Percentiles rank a stretch among this genome's conserved stretches.
Conservation (phyloP, 2,797 vertebrate species). For the Adelosebastes latens region DNA sequence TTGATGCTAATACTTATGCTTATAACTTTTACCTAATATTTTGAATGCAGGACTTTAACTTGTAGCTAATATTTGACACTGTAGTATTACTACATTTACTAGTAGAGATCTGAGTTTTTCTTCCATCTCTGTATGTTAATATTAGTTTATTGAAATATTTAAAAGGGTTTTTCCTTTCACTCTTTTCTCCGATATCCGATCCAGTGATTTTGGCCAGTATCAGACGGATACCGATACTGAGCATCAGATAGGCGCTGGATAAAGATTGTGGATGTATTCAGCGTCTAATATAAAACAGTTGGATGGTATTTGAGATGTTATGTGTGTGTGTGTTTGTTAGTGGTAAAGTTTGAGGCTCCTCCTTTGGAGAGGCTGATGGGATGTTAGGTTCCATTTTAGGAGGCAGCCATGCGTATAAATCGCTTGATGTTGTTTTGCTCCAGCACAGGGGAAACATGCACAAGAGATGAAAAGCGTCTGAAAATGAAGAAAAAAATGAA, state of each 20-base stretch:
- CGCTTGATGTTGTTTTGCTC: slow-evolving; percentile 64
- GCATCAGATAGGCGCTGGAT: background rate
- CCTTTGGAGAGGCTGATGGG: slow-evolving; percentile 39
- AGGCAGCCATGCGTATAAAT: slow-evolving; percentile 70
- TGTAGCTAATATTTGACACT: no score
- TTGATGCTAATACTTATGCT: no score
- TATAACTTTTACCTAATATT: no score
- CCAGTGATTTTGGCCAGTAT: no score
- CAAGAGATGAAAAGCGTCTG: slow-evolving; percentile 51
- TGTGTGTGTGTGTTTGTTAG: slow-evolving; percentile 1
- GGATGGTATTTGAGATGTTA: background rate
- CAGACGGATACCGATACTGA: no score
- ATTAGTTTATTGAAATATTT: no score
- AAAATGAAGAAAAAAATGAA: slow-evolving; percentile 52
- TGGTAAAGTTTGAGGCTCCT: slow-evolving; percentile 30
- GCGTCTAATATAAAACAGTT: background rate
- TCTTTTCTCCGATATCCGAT: no score
- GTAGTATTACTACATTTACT: no score
- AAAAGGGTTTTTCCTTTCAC: no score
- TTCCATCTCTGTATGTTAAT: no score
- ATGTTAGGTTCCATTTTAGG: slow-evolving; percentile 65
- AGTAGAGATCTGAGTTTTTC: no score
- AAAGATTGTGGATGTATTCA: background rate
- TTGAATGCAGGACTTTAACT: no score
- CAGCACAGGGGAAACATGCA: slow-evolving; percentile 43